phyloP scores from a whole-genome alignment of 2,113 vertebrate genomes.

The Apaloderma vittatum region DNA sequence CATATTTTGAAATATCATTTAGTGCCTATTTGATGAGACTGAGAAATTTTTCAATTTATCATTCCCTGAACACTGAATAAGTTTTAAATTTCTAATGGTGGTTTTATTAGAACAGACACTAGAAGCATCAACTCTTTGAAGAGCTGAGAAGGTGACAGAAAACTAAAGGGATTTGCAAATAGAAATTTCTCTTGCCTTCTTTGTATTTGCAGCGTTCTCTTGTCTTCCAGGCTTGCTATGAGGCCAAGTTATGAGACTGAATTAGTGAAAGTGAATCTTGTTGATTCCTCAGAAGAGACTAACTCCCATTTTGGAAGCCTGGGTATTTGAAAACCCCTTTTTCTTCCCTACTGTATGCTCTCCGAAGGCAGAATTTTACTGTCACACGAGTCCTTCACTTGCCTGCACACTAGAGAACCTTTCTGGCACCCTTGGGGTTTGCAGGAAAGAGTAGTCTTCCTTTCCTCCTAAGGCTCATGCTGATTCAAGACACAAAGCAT shows the following conservation, averaged over 20 bases:
- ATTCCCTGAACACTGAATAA: background rate
- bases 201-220: background rate
- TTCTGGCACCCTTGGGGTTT: background rate
- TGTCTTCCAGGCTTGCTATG: background rate
- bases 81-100: background rate
- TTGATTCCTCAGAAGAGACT: background rate
- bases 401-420: accelerated
- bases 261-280: background rate
- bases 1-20: background rate
- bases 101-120: background rate
- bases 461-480: background rate
- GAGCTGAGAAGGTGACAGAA: background rate
- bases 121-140: background rate
- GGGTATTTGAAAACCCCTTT: background rate
- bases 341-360: background rate
- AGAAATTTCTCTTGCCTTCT: background rate
- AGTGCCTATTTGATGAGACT: background rate
- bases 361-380: background rate
- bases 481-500: background rate
- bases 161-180: background rate
- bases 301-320: background rate
- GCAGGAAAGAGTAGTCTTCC: background rate
- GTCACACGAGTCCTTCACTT: background rate
- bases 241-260: background rate
- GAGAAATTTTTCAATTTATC: background rate